These are phyloP conservation scores for Aplocera efformata DNA, from an alignment of 2,888 invertebrate species.

Conservation along the genomic window DNA sequence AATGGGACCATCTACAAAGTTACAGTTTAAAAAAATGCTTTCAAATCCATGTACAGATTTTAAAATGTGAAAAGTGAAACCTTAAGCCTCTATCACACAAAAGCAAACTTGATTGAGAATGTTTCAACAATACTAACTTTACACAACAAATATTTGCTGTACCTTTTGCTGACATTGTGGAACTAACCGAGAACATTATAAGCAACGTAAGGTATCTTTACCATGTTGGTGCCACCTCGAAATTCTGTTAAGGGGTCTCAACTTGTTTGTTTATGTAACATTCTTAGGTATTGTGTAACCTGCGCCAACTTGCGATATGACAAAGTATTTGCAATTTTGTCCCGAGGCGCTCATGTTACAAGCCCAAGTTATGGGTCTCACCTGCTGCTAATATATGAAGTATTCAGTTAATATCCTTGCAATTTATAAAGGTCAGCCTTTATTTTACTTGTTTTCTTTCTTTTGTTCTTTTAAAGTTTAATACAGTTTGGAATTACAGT, in stretches of 20 bases:
- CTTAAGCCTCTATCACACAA: conserved; percentile 20
- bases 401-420: conserved; percentile 35
- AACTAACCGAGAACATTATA: conserved; percentile 28
- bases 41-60: too few species aligned
- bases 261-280: conserved; percentile 65
- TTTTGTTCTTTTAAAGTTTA: neutral
- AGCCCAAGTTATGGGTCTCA: conserved; percentile 50
- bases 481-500: too few species aligned
- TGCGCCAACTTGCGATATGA: conserved; percentile 42
- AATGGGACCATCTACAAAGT: too few species aligned
- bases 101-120: conserved; percentile 34
- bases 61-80: conserved; percentile 6
- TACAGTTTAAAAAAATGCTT: too few species aligned
- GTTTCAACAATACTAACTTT: conserved; percentile 30
- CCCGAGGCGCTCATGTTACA: conserved; percentile 41
- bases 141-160: conserved; percentile 30
- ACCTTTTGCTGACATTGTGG: conserved; percentile 36
- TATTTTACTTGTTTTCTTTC: conserved; percentile 11
- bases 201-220: conserved; percentile 51
- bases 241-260: conserved; percentile 67
- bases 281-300: conserved; percentile 56
- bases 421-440: conserved; percentile 22
- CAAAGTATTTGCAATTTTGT: conserved; percentile 57
- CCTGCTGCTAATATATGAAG: conserved; percentile 54
- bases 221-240: conserved; percentile 53